Evolutionary conservation across 2,113 vertebrate genomes (phyloP).

Genomic region (Melanerpes aurifrons): DNA sequence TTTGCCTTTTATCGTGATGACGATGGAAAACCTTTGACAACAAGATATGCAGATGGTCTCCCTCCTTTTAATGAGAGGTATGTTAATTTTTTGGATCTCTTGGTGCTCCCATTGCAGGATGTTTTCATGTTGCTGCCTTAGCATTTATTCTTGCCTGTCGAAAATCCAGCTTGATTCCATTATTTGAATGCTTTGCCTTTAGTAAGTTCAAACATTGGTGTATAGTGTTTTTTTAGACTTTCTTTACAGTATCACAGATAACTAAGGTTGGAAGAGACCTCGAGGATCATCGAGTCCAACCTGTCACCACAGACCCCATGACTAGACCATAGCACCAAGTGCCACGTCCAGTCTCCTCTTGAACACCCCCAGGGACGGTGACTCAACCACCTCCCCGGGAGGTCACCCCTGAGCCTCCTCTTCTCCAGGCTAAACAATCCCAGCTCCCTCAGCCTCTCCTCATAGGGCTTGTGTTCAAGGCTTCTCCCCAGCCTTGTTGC

Average conservation of each 20-base stretch:
- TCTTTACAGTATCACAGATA: background rate
- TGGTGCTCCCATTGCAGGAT: background rate
- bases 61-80: constrained; percentile 95
- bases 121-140: background rate
- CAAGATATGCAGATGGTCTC: constrained; percentile 89
- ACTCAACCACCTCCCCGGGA: too few relatives aligned
- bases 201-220: background rate
- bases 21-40: constrained; percentile 91
- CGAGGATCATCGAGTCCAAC: too few relatives aligned
- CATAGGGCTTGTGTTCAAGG: too few relatives aligned
- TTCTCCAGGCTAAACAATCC: too few relatives aligned
- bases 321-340: too few relatives aligned
- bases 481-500: too few relatives aligned
- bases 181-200: background rate
- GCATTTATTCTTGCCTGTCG: background rate
- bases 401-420: too few relatives aligned
- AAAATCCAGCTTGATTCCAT: background rate
- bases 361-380: too few relatives aligned
- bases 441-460: too few relatives aligned
- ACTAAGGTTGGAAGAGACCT: too few relatives aligned
- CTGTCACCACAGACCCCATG: too few relatives aligned
- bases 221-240: background rate
- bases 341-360: too few relatives aligned
- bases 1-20: constrained; percentile 96
- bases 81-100: background rate